These are phyloP conservation scores for Ceratoteleas bidentatus DNA, from an alignment of 1,140 invertebrate genomes.

Conservation along the genomic window DNA sequence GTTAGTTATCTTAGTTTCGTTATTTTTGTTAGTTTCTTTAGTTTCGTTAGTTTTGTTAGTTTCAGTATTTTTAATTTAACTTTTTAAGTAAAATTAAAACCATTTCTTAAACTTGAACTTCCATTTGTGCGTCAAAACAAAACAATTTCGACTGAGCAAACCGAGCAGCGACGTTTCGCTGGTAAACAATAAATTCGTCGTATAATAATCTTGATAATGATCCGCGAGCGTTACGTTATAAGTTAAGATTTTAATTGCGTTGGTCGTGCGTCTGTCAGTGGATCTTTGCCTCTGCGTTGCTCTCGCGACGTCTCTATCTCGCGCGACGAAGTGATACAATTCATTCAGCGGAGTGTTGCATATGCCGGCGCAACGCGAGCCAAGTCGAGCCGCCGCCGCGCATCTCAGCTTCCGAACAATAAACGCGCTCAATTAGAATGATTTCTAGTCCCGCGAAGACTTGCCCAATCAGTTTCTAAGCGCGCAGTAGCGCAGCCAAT, in stretches of 20 bases:
- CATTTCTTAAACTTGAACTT: no score
- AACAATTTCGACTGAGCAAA: no score
- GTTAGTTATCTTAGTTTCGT: no score
- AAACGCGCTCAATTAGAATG: slow-evolving; percentile 61
- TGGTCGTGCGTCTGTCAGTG: not conserved
- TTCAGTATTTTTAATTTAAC: no score
- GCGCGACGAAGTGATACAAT: slow-evolving; percentile 44
- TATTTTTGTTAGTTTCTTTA: no score
- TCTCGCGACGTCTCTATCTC: slow-evolving; percentile 2
- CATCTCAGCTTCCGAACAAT: slow-evolving; percentile 62
- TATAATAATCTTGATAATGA: slow-evolving; percentile 9
- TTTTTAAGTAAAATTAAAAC: no score
- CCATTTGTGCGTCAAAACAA: no score
- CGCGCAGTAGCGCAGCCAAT: slow-evolving; percentile 45
- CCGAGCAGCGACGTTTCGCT: no score
- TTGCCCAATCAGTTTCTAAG: slow-evolving; percentile 59
- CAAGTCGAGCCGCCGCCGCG: slow-evolving; percentile 33
- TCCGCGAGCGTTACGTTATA: slow-evolving; percentile 11
- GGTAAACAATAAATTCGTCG: slow-evolving; percentile 1
- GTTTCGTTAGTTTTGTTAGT: no score
- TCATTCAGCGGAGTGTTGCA: slow-evolving; percentile 47
- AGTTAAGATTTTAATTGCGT: slow-evolving; percentile 44
- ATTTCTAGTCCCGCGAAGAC: slow-evolving; percentile 47
- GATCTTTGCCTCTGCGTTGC: not conserved
- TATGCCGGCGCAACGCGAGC: slow-evolving; percentile 43